These are phyloP conservation scores for Liolophura sinensis DNA, from an alignment of 1,140 invertebrate species.

Conservation along the genomic window DNA sequence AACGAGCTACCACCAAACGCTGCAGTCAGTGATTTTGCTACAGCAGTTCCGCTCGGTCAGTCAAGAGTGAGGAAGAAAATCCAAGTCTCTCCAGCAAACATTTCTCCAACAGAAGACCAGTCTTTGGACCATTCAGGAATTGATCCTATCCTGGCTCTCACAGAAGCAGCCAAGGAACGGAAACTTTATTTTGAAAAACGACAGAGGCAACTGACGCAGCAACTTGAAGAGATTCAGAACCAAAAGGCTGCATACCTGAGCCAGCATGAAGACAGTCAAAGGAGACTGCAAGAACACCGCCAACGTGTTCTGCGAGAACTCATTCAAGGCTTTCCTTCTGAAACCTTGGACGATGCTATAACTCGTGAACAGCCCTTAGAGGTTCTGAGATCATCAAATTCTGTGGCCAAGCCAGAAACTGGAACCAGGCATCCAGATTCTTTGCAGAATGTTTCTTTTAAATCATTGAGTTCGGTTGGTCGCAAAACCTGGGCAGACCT, in stretches of 20 bases:
- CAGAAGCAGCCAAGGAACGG: slow-evolving; percentile 19
- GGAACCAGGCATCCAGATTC: no score
- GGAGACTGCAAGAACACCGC: slow-evolving; percentile 17
- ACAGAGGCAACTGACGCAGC: slow-evolving; percentile 32
- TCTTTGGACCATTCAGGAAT: slow-evolving; percentile 27
- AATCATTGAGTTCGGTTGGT: no score
- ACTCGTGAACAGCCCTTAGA: no score
- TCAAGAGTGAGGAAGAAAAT: neutral
- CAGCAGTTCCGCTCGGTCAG: neutral
- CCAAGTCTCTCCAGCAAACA: slow-evolving; percentile 1
- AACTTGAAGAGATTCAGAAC: slow-evolving; percentile 42
- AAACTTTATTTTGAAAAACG: slow-evolving; percentile 28
- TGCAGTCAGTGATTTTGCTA: slow-evolving; percentile 2
- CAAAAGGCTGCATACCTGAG: slow-evolving; percentile 45
- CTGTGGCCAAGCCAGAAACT: no score
- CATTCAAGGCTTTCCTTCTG: no score
- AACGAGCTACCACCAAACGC: slow-evolving; percentile 24
- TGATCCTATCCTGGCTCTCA: slow-evolving; percentile 2
- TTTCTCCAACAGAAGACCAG: slow-evolving; percentile 15
- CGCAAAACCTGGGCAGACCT: no score
- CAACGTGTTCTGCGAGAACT: no score
- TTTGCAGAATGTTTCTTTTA: no score
- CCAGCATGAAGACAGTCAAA: slow-evolving; percentile 32
- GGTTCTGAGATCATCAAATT: no score
- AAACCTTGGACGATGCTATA: no score